Percentiles rank a stretch among this genome's conserved stretches.
Conservation (phyloP, 2,888 invertebrate genomes). For the Nineta flava region DNA sequence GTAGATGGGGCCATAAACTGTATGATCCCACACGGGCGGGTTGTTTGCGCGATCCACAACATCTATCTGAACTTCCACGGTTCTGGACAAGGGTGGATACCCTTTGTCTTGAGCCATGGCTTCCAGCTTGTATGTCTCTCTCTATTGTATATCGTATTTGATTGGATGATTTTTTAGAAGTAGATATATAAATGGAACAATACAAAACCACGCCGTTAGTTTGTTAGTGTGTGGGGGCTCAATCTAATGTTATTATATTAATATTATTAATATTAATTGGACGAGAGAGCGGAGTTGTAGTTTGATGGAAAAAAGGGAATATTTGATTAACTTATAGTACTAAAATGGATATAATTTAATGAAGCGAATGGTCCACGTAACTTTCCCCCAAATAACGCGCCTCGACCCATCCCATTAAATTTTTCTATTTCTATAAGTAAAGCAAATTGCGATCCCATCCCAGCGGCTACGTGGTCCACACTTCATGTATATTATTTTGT, state of each 20-base stretch:
- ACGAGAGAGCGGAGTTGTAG: slow-evolving; percentile 8
- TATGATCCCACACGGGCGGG: slow-evolving; percentile 94
- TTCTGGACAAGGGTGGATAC: slow-evolving; percentile 84
- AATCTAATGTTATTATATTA: slow-evolving; percentile 13
- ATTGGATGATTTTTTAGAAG: slow-evolving; percentile 18
- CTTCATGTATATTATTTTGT: too few species aligned
- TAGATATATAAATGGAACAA: slow-evolving; percentile 39
- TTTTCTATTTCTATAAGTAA: background rate
- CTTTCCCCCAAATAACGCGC: slow-evolving; percentile 15
- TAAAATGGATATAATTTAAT: background rate
- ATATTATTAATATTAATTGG: too few species aligned
- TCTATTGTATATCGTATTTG: slow-evolving; percentile 42
- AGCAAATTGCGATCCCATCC: background rate
- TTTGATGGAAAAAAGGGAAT: background rate
- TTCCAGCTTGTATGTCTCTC: slow-evolving; percentile 95
- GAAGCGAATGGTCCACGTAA: background rate
- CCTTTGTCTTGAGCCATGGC: slow-evolving; percentile 98
- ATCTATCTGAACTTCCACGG: slow-evolving; percentile 96
- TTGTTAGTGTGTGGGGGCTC: slow-evolving; percentile 30
- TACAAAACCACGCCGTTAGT: slow-evolving; percentile 49
- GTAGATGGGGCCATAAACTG: slow-evolving; percentile 92
- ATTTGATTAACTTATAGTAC: too few species aligned
- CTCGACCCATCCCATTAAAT: slow-evolving; percentile 10
- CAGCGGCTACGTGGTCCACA: background rate
- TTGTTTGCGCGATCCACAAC: slow-evolving; percentile 97